phyloP scores from a whole-genome alignment of 92 coral and sea anemone genomes.

The Virgularia gustaviana region DNA sequence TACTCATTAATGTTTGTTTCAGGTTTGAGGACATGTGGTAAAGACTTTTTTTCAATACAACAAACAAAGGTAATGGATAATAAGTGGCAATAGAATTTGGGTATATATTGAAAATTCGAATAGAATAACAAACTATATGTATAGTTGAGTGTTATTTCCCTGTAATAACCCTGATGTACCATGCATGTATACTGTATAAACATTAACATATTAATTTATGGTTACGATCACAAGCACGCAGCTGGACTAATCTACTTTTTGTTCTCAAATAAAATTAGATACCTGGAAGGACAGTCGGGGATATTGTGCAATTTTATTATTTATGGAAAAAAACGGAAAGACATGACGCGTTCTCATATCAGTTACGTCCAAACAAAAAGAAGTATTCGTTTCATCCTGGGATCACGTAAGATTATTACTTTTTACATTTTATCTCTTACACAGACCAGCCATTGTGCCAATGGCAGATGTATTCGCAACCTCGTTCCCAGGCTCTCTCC shows the following conservation, averaged over 20 bases:
- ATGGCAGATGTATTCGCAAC: too few species aligned
- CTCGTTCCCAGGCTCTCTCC: too few species aligned
- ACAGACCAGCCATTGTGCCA: background rate
- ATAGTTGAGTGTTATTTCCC: too few species aligned
- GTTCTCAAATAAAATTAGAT: too few species aligned
- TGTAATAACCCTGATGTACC: too few species aligned
- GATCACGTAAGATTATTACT: slow-evolving; percentile 86
- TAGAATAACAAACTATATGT: too few species aligned
- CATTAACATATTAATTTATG: too few species aligned
- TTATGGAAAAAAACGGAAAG: slow-evolving; percentile 97
- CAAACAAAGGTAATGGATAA: slow-evolving; percentile 70
- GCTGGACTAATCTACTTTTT: too few species aligned
- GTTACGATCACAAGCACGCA: too few species aligned
- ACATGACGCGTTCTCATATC: slow-evolving; percentile 97
- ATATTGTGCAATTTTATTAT: slow-evolving; percentile 94
- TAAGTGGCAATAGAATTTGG: too few species aligned
- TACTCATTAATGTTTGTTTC: background rate
- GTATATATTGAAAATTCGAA: too few species aligned
- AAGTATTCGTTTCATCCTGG: slow-evolving; percentile 99
- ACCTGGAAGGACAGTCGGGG: slow-evolving; percentile 81
- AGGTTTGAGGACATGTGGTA: slow-evolving; percentile 90
- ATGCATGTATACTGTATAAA: too few species aligned
- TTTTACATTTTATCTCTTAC: background rate
- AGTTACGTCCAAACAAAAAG: slow-evolving; percentile 82
- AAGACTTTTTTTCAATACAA: slow-evolving; percentile 89